Percentiles rank a stretch among this genome's conserved stretches.
Conservation (phyloP, 2,888 invertebrate genomes). For the Morpho helenor region DNA sequence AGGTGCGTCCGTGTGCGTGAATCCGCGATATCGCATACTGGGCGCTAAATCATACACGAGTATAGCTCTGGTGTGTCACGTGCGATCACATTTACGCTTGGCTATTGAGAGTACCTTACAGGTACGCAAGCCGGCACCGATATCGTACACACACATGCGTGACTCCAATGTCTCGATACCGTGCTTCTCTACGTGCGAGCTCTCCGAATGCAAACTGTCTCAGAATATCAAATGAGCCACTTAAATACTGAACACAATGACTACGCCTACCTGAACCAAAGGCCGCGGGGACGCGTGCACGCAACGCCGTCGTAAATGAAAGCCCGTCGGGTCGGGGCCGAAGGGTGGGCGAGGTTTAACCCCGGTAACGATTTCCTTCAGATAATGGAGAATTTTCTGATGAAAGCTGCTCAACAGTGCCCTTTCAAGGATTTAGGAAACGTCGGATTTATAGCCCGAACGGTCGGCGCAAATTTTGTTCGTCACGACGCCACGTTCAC, state of each 20-base stretch:
- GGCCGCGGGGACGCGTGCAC: slow-evolving; percentile 72
- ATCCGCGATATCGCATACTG: slow-evolving; percentile 29
- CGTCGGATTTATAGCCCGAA: slow-evolving; percentile 62
- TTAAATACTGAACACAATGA: slow-evolving; percentile 75
- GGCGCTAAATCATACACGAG: slow-evolving; percentile 22
- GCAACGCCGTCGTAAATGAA: slow-evolving; percentile 72
- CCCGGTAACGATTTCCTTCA: slow-evolving; percentile 76
- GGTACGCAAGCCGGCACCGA: slow-evolving; percentile 15
- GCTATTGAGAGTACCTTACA: slow-evolving; percentile 38
- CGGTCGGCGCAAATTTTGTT: slow-evolving; percentile 60
- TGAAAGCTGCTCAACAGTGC: slow-evolving; percentile 69
- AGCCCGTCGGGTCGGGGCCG: slow-evolving; percentile 60
- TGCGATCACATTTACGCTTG: slow-evolving; percentile 37
- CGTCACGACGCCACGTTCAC: slow-evolving; percentile 53
- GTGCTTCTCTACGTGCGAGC: slow-evolving; percentile 58
- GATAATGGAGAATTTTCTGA: slow-evolving; percentile 76
- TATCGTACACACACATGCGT: slow-evolving; percentile 34
- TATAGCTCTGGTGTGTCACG: slow-evolving; percentile 38
- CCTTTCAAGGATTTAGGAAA: slow-evolving; percentile 70
- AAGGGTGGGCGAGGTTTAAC: slow-evolving; percentile 64
- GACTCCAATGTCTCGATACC: slow-evolving; percentile 57
- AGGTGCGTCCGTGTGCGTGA: slow-evolving; percentile 53
- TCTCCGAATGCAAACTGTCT: slow-evolving; percentile 75
- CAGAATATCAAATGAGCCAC: slow-evolving; percentile 78
- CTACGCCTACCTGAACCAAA: slow-evolving; percentile 74